These are phyloP conservation scores for Brachynemurus nebulosus DNA, from an alignment of 2,888 invertebrate species.

Conservation along the genomic window DNA sequence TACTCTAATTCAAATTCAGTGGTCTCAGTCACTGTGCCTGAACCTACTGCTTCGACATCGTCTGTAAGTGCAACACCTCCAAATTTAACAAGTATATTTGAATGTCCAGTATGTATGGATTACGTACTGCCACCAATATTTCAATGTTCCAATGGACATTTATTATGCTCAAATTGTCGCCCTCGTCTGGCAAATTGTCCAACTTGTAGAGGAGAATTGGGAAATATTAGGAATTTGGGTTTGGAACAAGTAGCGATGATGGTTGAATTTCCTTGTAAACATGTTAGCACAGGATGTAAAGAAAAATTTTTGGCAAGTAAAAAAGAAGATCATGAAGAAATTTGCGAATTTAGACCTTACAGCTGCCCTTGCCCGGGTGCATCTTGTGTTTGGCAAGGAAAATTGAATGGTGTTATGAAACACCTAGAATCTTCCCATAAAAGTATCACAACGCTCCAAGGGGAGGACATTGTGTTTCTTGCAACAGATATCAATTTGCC, in stretches of 20 bases:
- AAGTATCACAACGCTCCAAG: conserved; percentile 94
- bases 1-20: not conserved
- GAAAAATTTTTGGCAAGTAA: conserved; percentile 90
- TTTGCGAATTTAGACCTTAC: conserved; percentile 96
- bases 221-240: conserved; percentile 94
- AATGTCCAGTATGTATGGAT: conserved; percentile 97
- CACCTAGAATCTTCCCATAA: conserved; percentile 96
- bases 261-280: conserved; percentile 98
- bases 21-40: not conserved
- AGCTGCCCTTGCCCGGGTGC: conserved; percentile 99
- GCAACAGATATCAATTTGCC: conserved; percentile 99
- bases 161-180: conserved; percentile 94
- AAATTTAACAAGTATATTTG: conserved; percentile 82
- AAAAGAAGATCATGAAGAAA: conserved; percentile 97
- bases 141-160: conserved; percentile 97
- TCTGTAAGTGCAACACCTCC: conserved; percentile 59
- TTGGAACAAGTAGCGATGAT: conserved; percentile 99
- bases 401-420: conserved; percentile 95
- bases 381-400: conserved; percentile 98
- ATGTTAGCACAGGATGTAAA: conserved; percentile 88
- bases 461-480: conserved; percentile 97
- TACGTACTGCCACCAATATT: conserved; percentile 97
- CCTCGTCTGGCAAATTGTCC: conserved; percentile 96
- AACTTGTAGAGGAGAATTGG: conserved; percentile 88
- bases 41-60: conserved; percentile 35